A percentile compares a stretch with the other conserved stretches of the same genome.
These are phyloP conservation scores for Lycaon pictus DNA, from an alignment of 2,113 vertebrate species.

Conservation along the genomic window DNA sequence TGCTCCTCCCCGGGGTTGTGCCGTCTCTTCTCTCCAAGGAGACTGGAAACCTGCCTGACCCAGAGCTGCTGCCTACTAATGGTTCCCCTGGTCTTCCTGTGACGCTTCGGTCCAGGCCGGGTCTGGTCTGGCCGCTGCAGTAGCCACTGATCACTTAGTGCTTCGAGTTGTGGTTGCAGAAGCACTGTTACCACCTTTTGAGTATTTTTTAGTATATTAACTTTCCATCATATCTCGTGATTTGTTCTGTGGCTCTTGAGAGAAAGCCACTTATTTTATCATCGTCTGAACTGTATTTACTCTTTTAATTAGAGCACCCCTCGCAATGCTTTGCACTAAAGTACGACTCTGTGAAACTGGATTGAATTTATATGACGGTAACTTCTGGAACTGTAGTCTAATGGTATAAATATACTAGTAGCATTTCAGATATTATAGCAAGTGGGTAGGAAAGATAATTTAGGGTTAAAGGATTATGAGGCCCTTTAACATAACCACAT, in stretches of 20 bases:
- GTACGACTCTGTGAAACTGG: background rate
- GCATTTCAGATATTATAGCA: background rate
- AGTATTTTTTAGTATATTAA: background rate
- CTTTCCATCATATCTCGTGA: background rate
- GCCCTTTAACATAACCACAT: background rate
- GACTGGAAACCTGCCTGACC: background rate
- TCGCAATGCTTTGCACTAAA: background rate
- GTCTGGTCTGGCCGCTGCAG: background rate
- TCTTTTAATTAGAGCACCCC: background rate
- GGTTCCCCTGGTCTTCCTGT: background rate
- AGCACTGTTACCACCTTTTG: background rate
- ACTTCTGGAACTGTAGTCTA: background rate
- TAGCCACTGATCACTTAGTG: background rate
- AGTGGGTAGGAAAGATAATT: background rate
- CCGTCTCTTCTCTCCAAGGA: background rate
- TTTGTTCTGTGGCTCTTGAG: background rate
- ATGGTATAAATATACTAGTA: background rate
- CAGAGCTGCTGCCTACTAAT: background rate
- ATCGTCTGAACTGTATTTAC: background rate
- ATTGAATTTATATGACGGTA: background rate
- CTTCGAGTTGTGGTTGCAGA: slow-evolving; percentile 37
- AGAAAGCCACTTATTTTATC: background rate
- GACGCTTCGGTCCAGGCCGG: background rate
- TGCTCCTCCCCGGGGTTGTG: background rate
- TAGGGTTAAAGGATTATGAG: background rate